phyloP scores from a whole-genome alignment of 2,113 vertebrate species.

The Saguinus imperator region DNA sequence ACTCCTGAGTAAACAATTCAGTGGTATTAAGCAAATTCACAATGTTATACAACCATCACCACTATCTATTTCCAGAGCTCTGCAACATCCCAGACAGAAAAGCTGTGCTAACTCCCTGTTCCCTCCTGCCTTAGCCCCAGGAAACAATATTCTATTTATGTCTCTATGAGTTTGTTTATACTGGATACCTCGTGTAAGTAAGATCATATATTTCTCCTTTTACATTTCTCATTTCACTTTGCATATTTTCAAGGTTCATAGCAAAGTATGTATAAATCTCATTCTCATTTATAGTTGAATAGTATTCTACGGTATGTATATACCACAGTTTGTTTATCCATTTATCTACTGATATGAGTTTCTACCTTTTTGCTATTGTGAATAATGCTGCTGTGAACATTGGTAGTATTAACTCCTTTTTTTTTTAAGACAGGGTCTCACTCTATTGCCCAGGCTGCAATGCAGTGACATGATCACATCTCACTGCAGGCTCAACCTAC shows the following conservation, averaged over 20 bases:
- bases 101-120: not conserved
- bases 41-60: not conserved
- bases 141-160: not conserved
- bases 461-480: too few relatives aligned
- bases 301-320: not conserved
- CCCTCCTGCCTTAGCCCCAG: too few relatives aligned
- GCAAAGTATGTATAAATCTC: not conserved
- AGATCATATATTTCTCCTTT: not conserved
- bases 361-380: not conserved
- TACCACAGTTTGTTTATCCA: not conserved
- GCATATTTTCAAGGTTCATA: not conserved
- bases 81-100: not conserved
- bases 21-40: not conserved
- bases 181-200: not conserved
- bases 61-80: not conserved
- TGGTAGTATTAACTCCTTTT: not conserved
- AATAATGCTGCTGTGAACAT: not conserved
- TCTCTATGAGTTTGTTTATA: not conserved
- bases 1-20: not conserved
- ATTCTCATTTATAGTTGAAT: not conserved
- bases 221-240: not conserved
- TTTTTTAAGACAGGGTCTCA: too few relatives aligned
- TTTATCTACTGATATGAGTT: not conserved
- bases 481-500: too few relatives aligned
- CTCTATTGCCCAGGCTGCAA: too few relatives aligned